Base-by-base conservation (phyloP, 2,113 vertebrate species). In the Montifringilla adamsi region DNA sequence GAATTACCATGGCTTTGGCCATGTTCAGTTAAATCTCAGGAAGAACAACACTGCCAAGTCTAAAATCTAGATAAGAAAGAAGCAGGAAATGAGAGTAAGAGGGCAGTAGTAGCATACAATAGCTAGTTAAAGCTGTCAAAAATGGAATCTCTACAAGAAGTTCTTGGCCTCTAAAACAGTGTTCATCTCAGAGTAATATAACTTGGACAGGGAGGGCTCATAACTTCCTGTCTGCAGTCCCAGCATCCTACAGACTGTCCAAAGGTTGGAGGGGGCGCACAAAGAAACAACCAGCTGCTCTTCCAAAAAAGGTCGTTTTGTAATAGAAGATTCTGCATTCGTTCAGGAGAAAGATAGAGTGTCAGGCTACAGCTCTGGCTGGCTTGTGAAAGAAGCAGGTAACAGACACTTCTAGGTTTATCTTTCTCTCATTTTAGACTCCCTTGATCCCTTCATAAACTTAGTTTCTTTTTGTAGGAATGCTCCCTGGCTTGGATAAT, bases 1-100 rank as follows among this genome's bases (percentile, higher is more conserved):
- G 74, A 85, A 66, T 82, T 87, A 53, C 30, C 0, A 0, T 62
- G 33, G 20, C 58, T 87, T 53, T 89, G 41, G 28, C 44, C n/a
- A 50, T 1, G 1, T 46, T 50, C 28, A 83, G 55, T 53, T 80
- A 85, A 82, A 79, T 91, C 31, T 59, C 6, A 55, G 74, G 60
- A 55, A 75, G 44, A 84, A 5, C 55, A 50, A 21, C 8, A 16
- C 35, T 76, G 31, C 41, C 7, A 55, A 52, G 27, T 33, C 47
- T 59, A 82, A 91, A 87, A 90, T 77, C 66, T 68, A 93, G 87
- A 47, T 91, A 90, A 87, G 78, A 82, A 87, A 43, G n/a, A 66
- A 72, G 53, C 50, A 44, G 90, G 92, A 95, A 95, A 87, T 66
- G 26, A 75, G 39, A 84, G n/a, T 87, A 53, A 83, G 27, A 4